Evolutionary conservation across 2,797 vertebrate species (phyloP).

Genomic region (Manis javanica): DNA sequence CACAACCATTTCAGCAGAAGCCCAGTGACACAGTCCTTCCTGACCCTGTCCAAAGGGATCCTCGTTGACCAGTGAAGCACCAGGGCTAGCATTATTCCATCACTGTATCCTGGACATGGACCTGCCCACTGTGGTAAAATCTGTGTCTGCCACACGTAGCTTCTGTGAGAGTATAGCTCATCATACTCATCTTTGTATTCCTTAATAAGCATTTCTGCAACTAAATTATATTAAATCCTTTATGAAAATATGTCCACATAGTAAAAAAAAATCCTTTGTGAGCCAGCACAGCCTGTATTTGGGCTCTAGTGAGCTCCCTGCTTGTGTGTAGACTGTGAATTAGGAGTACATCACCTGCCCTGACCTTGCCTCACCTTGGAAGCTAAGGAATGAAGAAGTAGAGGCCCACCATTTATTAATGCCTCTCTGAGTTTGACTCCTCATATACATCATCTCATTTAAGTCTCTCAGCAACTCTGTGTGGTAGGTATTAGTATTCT

Average conservation of each 20-base stretch:
- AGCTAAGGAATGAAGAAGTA: background rate
- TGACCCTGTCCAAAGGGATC: background rate
- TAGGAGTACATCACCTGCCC: background rate
- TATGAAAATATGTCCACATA: background rate
- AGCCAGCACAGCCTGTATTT: background rate
- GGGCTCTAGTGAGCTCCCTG: background rate
- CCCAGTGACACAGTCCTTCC: background rate
- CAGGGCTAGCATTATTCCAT: background rate
- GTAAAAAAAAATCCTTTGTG: background rate
- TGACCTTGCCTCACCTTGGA: background rate
- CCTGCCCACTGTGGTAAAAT: background rate
- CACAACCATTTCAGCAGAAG: background rate
- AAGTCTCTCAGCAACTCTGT: background rate
- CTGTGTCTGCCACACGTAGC: rapidly evolving
- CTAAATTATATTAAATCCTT: background rate
- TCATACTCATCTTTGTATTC: background rate
- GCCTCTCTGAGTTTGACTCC: background rate
- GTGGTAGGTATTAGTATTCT: background rate
- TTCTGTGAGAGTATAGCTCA: background rate
- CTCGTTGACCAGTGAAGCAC: background rate
- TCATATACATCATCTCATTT: background rate
- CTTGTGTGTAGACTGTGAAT: background rate
- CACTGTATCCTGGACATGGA: background rate
- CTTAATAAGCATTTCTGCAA: background rate
- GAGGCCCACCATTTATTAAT: background rate